A percentile compares a stretch with the other conserved stretches of the same genome.
These are phyloP conservation scores for Gymnothorax reevesii DNA, from an alignment of 2,797 vertebrate genomes.

Conservation along the genomic window DNA sequence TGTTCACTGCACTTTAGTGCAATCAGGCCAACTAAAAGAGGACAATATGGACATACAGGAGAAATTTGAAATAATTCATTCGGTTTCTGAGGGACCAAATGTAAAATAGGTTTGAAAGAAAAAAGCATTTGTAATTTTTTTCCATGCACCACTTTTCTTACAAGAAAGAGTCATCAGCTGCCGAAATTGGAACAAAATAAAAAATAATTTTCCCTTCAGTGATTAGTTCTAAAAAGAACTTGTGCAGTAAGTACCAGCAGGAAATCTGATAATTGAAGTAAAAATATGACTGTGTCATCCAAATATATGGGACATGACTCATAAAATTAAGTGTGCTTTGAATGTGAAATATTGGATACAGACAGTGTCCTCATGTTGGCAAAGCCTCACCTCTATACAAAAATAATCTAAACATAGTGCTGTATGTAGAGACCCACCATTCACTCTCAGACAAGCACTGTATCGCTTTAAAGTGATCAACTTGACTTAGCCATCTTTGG, in stretches of 20 bases:
- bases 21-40: not conserved
- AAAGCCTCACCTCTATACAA: conserved; percentile 5
- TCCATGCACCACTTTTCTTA: not conserved
- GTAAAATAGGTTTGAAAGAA: not conserved
- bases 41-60: conserved; percentile 16
- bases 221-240: not conserved
- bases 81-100: not conserved
- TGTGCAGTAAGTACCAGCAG: not conserved
- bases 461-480: conserved; percentile 27
- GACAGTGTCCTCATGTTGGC: not conserved
- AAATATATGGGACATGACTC: not conserved
- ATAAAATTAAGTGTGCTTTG: conserved; percentile 13
- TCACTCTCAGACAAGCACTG: not conserved
- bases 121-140: not conserved
- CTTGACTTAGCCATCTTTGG: conserved; percentile 22
- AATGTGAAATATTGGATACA: conserved; percentile 9
- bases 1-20: not conserved
- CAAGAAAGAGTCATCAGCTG: not conserved
- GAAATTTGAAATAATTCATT: not conserved
- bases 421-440: not conserved
- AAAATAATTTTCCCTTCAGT: not conserved
- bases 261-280: not conserved
- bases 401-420: conserved; percentile 22
- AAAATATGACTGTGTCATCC: not conserved
- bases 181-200: not conserved